Conservation (phyloP, 2,888 invertebrate species). For the Andrena minutula region DNA sequence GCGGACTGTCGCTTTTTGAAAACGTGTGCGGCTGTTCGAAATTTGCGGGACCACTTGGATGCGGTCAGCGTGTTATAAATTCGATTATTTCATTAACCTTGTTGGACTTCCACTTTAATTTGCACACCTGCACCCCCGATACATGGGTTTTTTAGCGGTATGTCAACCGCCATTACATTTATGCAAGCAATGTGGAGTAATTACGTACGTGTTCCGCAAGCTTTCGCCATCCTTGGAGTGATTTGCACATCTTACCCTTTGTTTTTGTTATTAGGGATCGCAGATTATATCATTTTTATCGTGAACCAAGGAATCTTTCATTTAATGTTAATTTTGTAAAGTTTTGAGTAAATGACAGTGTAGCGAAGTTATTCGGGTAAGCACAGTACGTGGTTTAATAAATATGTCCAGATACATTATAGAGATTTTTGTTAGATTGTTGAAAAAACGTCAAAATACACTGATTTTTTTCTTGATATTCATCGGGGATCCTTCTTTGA, state of each 20-base stretch:
- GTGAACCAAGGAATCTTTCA: too few species aligned
- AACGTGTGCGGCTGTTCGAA: constrained; percentile 31
- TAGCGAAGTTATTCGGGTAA: too few species aligned
- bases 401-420: too few species aligned
- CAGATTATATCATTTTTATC: too few species aligned
- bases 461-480: too few species aligned
- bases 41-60: constrained; percentile 20
- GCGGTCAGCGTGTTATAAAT: constrained; percentile 19
- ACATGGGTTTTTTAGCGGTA: constrained; percentile 8
- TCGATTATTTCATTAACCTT: constrained; percentile 34
- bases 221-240: background rate
- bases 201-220: background rate
- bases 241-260: background rate
- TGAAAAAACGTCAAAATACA: too few species aligned
- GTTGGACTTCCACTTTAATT: constrained; percentile 29
- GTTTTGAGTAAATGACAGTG: too few species aligned
- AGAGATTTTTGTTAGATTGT: too few species aligned
- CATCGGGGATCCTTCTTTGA: too few species aligned
- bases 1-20: constrained; percentile 41
- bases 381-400: too few species aligned
- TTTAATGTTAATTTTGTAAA: too few species aligned
- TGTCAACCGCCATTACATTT: constrained; percentile 15
- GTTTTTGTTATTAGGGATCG: too few species aligned
- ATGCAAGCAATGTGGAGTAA: constrained; percentile 5
- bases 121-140: background rate